phyloP scores from a whole-genome alignment of 2,113 vertebrate species.

The Sander lucioperca region DNA sequence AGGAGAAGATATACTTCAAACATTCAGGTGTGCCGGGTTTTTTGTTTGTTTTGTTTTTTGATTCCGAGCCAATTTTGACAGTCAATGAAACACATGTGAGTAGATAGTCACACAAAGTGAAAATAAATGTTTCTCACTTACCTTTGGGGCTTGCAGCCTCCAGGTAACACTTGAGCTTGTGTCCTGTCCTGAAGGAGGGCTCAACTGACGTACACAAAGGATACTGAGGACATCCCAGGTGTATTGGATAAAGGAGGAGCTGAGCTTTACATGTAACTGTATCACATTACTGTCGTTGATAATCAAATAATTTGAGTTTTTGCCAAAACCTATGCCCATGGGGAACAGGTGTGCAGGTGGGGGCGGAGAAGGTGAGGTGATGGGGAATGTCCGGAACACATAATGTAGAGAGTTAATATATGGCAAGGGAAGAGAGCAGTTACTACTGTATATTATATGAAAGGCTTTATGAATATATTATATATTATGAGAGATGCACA shows the following conservation, averaged over 20 bases:
- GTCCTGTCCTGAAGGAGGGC: background rate
- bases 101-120: background rate
- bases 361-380: too few species aligned
- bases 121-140: background rate
- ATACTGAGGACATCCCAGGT: slow-evolving; percentile 29
- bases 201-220: background rate
- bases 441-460: too few species aligned
- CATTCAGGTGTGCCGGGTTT: background rate
- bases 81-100: background rate
- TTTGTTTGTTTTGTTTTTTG: too few species aligned
- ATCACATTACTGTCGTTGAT: too few species aligned
- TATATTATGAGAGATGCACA: too few species aligned
- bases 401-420: too few species aligned
- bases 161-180: too few species aligned
- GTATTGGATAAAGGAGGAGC: slow-evolving; percentile 17
- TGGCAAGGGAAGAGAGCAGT: background rate
- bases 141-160: background rate
- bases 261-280: background rate
- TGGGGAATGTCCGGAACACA: too few species aligned
- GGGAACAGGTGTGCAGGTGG: too few species aligned
- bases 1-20: background rate
- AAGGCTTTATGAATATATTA: too few species aligned
- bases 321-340: too few species aligned
- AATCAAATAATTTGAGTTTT: too few species aligned
- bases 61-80: background rate